Percentiles rank a stretch among this genome's conserved stretches.
Conservation (phyloP, 2,113 vertebrate genomes). For the Urocynchramus pylzowi region DNA sequence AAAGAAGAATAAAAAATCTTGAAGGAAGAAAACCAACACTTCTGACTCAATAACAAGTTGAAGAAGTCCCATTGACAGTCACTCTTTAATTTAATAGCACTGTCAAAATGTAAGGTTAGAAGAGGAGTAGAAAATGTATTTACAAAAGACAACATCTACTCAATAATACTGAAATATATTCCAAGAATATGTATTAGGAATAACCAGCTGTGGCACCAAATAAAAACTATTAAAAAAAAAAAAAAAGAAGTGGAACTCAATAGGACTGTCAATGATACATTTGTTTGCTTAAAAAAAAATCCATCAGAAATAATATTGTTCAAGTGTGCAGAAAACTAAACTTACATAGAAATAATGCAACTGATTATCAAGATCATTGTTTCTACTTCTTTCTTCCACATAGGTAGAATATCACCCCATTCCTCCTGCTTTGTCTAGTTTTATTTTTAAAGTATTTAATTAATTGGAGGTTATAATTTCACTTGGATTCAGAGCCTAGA, state of each 20-base stretch:
- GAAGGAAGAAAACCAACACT: background rate
- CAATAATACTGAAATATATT: background rate
- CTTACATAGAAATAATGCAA: background rate
- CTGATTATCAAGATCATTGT: background rate
- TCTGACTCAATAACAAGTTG: background rate
- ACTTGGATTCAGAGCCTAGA: background rate
- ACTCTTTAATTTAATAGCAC: background rate
- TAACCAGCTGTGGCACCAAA: background rate
- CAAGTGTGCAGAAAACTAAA: background rate
- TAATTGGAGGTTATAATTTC: background rate
- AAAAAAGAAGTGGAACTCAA: background rate
- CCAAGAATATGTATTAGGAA: background rate
- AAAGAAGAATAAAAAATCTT: background rate
- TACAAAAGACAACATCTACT: background rate
- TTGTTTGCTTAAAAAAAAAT: background rate
- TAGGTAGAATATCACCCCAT: background rate
- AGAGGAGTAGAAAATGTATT: background rate
- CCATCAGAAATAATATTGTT: background rate
- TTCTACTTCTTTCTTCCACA: background rate
- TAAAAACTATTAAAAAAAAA: background rate
- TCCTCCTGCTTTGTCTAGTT: background rate
- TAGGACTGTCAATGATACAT: background rate
- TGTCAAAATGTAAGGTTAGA: background rate
- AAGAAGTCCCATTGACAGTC: background rate
- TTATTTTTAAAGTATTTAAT: background rate